Percentiles rank a stretch among this genome's conserved stretches.
These are phyloP conservation scores for Baccha elongata DNA, from an alignment of 2,888 invertebrate species.

Conservation along the genomic window DNA sequence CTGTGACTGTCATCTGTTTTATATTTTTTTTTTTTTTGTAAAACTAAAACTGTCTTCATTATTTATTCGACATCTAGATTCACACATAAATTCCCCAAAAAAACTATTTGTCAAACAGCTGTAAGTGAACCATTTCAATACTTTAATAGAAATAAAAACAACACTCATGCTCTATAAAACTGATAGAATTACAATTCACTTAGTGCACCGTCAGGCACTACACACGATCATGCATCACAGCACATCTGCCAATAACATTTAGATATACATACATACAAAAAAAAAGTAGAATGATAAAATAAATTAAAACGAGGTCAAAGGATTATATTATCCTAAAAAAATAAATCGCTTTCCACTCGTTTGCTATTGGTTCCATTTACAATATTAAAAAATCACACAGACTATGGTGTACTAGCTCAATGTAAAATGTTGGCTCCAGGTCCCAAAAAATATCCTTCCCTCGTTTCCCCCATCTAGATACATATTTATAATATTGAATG, in stretches of 20 bases:
- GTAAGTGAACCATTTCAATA: slow-evolving; percentile 38
- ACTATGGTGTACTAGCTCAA: slow-evolving; percentile 18
- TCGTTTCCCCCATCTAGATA: neutral
- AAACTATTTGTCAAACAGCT: slow-evolving; percentile 57
- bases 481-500: neutral
- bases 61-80: slow-evolving; percentile 32
- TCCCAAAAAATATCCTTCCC: slow-evolving; percentile 10
- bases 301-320: slow-evolving; percentile 55
- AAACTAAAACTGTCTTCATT: slow-evolving; percentile 28
- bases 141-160: slow-evolving; percentile 21
- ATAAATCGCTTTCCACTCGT: slow-evolving; percentile 33
- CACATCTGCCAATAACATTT: slow-evolving; percentile 63
- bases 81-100: slow-evolving; percentile 32
- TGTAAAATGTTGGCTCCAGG: slow-evolving; percentile 63
- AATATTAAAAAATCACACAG: slow-evolving; percentile 55
- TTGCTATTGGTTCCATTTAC: slow-evolving; percentile 61
- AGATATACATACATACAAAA: slow-evolving; percentile 9
- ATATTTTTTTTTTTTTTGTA: neutral
- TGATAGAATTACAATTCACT: slow-evolving; percentile 70
- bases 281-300: slow-evolving; percentile 17
- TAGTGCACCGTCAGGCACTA: slow-evolving; percentile 46
- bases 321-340: slow-evolving; percentile 56
- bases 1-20: slow-evolving; percentile 19
- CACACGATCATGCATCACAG: slow-evolving; percentile 50
- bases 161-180: slow-evolving; percentile 13